These are phyloP conservation scores for Monodelphis domestica DNA, from an alignment of 2,797 vertebrate genomes.

Conservation along the genomic window DNA sequence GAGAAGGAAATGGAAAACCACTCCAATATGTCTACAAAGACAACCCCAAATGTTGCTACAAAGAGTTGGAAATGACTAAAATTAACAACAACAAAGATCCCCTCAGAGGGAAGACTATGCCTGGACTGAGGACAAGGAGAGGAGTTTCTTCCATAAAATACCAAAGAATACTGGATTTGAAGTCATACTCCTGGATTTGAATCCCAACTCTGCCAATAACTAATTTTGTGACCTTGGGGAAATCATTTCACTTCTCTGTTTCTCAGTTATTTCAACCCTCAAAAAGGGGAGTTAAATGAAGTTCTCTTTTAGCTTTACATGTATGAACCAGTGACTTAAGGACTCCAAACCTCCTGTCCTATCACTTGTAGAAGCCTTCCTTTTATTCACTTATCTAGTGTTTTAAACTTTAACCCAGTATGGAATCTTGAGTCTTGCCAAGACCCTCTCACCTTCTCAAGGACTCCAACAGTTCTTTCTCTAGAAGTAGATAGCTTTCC, in stretches of 20 bases:
- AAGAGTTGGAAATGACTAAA: too few relatives aligned
- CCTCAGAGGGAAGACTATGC: neutral
- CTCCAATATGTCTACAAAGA: too few relatives aligned
- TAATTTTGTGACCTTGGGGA: neutral
- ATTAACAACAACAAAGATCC: too few relatives aligned
- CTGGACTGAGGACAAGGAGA: neutral
- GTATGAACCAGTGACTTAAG: neutral
- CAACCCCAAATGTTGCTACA: too few relatives aligned
- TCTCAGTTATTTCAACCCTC: neutral
- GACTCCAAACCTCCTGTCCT: too few relatives aligned
- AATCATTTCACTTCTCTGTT: neutral
- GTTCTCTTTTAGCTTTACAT: neutral
- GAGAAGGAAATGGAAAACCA: too few relatives aligned
- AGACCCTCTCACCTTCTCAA: too few relatives aligned
- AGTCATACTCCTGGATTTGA: neutral
- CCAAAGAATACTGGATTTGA: neutral
- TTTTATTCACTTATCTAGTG: neutral
- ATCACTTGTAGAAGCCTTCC: neutral
- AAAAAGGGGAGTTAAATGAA: neutral
- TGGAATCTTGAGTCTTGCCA: too few relatives aligned
- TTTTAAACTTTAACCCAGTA: neutral
- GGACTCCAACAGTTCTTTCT: too few relatives aligned
- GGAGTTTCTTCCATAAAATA: neutral
- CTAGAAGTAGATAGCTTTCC: too few relatives aligned
- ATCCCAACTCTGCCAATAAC: neutral